phyloP scores from a whole-genome alignment of 2,888 invertebrate genomes.

The Aleiodes leptofemur region DNA sequence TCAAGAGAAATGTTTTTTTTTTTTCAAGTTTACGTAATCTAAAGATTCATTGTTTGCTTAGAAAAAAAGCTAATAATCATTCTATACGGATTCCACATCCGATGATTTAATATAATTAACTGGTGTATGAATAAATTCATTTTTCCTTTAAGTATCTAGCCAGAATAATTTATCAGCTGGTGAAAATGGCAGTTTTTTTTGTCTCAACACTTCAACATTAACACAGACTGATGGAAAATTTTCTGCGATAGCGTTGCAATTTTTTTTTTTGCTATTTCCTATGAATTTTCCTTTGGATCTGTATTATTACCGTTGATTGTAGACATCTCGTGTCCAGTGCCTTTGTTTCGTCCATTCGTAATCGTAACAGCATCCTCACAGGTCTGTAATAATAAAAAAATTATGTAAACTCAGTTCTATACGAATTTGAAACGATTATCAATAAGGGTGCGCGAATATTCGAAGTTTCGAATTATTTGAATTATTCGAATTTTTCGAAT shows the following conservation, averaged over 20 bases:
- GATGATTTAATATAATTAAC: no score
- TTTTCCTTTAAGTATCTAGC: conserved; percentile 33
- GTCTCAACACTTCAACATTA: not conserved
- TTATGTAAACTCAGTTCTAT: conserved; percentile 5
- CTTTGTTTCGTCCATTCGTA: conserved; percentile 66
- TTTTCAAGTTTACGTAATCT: conserved; percentile 20
- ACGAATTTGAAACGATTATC: not conserved
- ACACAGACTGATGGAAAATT: conserved; percentile 42
- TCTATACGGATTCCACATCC: no score
- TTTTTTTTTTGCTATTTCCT: conserved; percentile 47
- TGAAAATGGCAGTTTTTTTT: conserved; percentile 27
- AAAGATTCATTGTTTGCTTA: not conserved
- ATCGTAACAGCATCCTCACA: conserved; percentile 71
- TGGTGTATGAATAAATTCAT: not conserved
- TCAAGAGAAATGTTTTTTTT: conserved; percentile 23
- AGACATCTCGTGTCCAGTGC: conserved; percentile 69
- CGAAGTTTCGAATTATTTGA: no score
- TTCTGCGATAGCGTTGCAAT: conserved; percentile 40
- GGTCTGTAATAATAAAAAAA: conserved; percentile 65
- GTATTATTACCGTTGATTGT: conserved; percentile 64
- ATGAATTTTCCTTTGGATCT: conserved; percentile 66
- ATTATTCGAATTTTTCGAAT: no score
- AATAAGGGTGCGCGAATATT: no score
- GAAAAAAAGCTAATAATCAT: no score
- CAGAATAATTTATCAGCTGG: conserved; percentile 2